phyloP scores from a whole-genome alignment of 2,888 invertebrate genomes.

The Coleophora deauratella region DNA sequence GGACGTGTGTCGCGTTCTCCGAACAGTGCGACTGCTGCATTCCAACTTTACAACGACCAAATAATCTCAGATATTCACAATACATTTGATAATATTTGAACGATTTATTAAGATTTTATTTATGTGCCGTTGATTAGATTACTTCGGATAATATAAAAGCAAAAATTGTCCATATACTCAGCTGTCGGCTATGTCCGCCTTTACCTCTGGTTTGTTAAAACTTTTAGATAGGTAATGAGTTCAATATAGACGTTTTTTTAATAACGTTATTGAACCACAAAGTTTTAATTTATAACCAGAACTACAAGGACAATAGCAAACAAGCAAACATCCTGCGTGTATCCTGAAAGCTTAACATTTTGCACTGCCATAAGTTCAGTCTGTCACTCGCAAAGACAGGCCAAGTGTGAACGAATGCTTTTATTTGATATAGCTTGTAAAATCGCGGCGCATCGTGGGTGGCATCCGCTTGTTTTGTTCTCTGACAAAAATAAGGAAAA shows the following conservation, averaged over 20 bases:
- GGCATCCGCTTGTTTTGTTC: conserved; percentile 51
- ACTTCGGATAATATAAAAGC: too few relatives aligned
- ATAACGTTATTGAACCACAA: too few relatives aligned
- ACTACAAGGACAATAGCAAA: too few relatives aligned
- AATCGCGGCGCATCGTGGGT: conserved; percentile 56
- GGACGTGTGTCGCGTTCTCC: conserved; percentile 37
- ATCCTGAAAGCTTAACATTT: too few relatives aligned
- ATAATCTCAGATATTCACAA: conserved; percentile 21
- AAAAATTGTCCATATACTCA: too few relatives aligned
- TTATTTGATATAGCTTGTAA: conserved; percentile 32
- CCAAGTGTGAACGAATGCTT: conserved; percentile 28
- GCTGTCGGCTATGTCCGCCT: too few relatives aligned
- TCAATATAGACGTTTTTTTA: too few relatives aligned
- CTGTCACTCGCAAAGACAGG: conserved; percentile 20
- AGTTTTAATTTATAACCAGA: too few relatives aligned
- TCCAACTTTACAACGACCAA: conserved; percentile 18
- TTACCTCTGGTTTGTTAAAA: too few relatives aligned
- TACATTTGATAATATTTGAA: conserved; percentile 16
- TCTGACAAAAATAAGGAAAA: conserved; percentile 46
- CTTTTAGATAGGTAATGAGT: too few relatives aligned
- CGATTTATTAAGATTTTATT: conserved; percentile 23
- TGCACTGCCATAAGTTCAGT: neutral
- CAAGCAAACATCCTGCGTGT: conserved; percentile 14
- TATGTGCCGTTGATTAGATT: too few relatives aligned
- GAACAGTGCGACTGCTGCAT: conserved; percentile 20